phyloP scores from a whole-genome alignment of 2,113 vertebrate species.

The Sylvia atricapilla region DNA sequence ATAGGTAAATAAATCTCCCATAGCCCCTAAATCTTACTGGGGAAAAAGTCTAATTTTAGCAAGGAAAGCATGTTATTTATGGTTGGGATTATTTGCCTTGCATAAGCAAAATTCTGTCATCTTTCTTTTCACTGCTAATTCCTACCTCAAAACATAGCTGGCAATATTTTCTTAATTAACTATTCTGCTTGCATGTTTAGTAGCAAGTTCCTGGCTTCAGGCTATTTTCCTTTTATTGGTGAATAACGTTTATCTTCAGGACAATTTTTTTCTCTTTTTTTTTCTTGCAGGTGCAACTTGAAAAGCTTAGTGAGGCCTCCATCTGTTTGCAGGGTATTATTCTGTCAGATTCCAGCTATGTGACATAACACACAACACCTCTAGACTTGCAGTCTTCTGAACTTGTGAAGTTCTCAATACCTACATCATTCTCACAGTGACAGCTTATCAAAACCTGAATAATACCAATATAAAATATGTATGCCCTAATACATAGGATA shows the following conservation, averaged over 20 bases:
- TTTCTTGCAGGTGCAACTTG: conserved; percentile 36
- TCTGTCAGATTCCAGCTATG: conserved; percentile 60
- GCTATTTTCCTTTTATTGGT: background rate
- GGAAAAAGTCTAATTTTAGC: background rate
- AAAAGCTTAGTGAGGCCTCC: conserved; percentile 29
- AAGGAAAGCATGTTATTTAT: background rate
- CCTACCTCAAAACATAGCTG: background rate
- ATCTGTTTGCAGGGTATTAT: background rate
- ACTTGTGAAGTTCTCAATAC: background rate
- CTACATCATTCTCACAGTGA: background rate
- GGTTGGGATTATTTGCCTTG: background rate
- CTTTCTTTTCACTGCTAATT: background rate
- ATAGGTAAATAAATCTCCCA: background rate
- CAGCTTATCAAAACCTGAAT: background rate
- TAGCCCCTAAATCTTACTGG: background rate
- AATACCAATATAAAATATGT: background rate
- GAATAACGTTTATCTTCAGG: conserved; percentile 21
- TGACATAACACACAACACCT: conserved; percentile 13
- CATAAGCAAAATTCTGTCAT: background rate
- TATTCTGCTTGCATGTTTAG: background rate
- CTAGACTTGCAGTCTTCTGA: conserved; percentile 50
- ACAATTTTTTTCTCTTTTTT: background rate
- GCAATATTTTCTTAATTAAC: conserved; percentile 11
- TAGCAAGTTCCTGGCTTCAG: conserved; percentile 27
- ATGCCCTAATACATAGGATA: background rate